A percentile compares a stretch with the other conserved stretches of the same genome.
Conservation (phyloP, 2,888 invertebrate species). For the Chrysina gloriosa region DNA sequence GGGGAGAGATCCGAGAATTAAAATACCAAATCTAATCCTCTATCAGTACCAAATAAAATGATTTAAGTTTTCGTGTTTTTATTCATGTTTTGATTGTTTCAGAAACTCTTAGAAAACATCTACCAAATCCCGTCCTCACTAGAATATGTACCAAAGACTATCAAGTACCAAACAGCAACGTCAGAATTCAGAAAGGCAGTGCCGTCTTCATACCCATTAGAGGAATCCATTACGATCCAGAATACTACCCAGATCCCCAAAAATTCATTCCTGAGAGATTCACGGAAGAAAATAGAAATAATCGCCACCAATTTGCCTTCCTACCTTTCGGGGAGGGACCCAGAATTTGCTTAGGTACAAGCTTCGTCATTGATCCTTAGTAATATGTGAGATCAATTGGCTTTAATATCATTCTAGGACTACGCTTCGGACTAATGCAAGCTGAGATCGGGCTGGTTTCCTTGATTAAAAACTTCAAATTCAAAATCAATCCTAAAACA, state of each 20-base stretch:
- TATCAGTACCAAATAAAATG: no score
- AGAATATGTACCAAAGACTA: slow-evolving; percentile 46
- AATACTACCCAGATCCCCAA: slow-evolving; percentile 60
- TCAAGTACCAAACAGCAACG: slow-evolving; percentile 31
- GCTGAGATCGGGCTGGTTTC: slow-evolving; percentile 5
- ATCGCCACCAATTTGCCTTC: slow-evolving; percentile 52
- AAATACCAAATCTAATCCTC: no score
- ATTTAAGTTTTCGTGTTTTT: no score
- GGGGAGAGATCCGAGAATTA: no score
- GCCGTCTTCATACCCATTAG: slow-evolving; percentile 51
- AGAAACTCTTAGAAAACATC: slow-evolving; percentile 47
- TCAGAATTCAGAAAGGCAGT: slow-evolving; percentile 30
- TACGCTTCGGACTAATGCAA: slow-evolving; percentile 28
- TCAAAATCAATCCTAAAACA: slow-evolving; percentile 1
- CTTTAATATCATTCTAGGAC: slow-evolving; percentile 1
- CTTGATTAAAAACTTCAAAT: slow-evolving; percentile 4
- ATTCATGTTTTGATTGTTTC: neutral
- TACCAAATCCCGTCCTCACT: slow-evolving; percentile 34
- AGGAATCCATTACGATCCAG: slow-evolving; percentile 59
- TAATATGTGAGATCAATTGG: neutral
- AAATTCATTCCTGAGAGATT: slow-evolving; percentile 59
- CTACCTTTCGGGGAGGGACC: slow-evolving; percentile 50
- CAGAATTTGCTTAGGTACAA: slow-evolving; percentile 45
- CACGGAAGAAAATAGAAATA: slow-evolving; percentile 52
- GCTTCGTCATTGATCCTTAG: no score